Conservation (phyloP, 1,140 invertebrate genomes). For the Brachionus asplanchnoidis region DNA sequence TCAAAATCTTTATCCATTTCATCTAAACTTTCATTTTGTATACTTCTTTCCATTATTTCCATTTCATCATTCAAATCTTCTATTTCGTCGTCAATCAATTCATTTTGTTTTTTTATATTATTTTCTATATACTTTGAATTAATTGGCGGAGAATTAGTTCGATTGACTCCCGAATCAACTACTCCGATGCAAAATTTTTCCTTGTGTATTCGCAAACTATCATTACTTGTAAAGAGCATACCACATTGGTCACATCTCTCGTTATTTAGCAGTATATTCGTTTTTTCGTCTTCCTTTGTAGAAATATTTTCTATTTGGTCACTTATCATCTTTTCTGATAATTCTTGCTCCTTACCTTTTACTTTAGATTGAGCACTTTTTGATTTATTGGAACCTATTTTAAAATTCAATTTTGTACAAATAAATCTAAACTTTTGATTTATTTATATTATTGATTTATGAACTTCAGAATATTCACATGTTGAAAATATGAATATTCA, state of each 20-base stretch:
- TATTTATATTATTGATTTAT: no score
- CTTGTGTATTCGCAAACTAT: neutral
- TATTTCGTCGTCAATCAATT: neutral
- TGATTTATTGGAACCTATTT: conserved; percentile 42
- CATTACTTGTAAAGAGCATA: conserved; percentile 20
- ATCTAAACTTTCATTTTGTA: neutral
- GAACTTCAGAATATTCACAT: no score
- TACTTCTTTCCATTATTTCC: neutral
- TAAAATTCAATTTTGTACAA: neutral
- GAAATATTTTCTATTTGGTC: neutral
- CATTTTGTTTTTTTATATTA: neutral
- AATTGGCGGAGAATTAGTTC: conserved; percentile 8
- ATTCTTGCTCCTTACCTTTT: neutral
- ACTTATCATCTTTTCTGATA: neutral
- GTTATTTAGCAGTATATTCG: conserved; percentile 4
- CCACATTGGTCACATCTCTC: conserved; percentile 41
- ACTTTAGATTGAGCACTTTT: neutral
- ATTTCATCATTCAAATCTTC: neutral
- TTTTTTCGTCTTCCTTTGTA: neutral
- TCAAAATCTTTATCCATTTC: neutral
- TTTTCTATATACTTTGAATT: conserved; percentile 15
- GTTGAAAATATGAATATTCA: neutral
- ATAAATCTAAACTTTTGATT: neutral
- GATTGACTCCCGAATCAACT: neutral
- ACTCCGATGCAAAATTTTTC: conserved; percentile 23